Conservation (phyloP, 2,797 vertebrate genomes). For the Picus viridis region DNA sequence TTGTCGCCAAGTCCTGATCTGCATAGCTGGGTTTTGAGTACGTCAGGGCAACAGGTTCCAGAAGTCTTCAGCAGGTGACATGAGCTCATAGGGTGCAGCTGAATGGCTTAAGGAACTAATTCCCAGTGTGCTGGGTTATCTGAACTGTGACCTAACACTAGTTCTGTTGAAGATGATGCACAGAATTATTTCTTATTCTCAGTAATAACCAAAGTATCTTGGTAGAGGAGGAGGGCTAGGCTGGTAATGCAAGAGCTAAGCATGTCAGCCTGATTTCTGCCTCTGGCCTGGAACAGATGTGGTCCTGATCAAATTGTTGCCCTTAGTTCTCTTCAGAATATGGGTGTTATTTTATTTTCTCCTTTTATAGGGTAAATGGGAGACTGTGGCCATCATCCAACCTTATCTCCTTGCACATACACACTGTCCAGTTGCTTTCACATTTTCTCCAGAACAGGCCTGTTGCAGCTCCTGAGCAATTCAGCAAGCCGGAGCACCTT, state of each 20-base stretch:
- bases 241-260: background rate
- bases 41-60: background rate
- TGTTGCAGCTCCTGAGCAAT: background rate
- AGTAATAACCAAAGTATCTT: background rate
- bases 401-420: background rate
- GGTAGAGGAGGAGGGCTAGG: background rate
- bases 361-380: background rate
- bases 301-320: background rate
- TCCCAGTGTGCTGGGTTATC: background rate
- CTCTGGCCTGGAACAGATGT: background rate
- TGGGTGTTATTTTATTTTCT: background rate
- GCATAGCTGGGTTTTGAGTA: background rate
- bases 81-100: background rate
- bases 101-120: background rate
- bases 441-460: background rate
- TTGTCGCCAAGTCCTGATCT: background rate
- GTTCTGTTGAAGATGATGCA: background rate
- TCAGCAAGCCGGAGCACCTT: background rate
- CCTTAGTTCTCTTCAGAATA: background rate
- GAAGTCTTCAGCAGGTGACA: background rate
- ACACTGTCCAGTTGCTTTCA: background rate
- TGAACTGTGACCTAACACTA: background rate
- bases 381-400: background rate
- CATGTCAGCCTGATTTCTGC: background rate
- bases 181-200: background rate